Evolutionary conservation across 2,113 vertebrate species (phyloP).

Genomic region (Nothobranchius kuhntae): DNA sequence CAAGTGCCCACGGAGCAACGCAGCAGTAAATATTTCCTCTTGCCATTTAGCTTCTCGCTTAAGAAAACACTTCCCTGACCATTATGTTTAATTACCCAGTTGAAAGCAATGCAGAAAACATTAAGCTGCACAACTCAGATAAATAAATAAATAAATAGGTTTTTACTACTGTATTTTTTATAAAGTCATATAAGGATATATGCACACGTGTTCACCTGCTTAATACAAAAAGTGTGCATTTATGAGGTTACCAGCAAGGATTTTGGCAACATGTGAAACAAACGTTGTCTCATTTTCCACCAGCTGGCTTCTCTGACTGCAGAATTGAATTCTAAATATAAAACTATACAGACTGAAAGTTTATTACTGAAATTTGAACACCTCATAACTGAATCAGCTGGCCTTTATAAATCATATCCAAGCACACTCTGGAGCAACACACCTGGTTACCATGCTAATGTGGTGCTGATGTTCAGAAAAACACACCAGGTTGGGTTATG

Average conservation of each 20-base stretch:
- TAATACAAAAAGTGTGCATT: not conserved
- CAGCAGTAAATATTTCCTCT: constrained; percentile 39
- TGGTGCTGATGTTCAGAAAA: constrained; percentile 23
- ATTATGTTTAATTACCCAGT: constrained; percentile 45
- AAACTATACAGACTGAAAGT: constrained; percentile 21
- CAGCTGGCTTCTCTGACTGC: no score
- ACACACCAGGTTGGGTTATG: constrained; percentile 31
- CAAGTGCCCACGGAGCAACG: constrained; percentile 38
- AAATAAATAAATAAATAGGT: not conserved
- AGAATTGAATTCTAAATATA: no score
- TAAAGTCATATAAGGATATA: not conserved
- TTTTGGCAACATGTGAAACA: no score
- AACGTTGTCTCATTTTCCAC: no score
- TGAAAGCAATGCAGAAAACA: constrained; percentile 31
- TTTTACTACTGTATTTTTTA: not conserved
- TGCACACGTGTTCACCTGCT: not conserved
- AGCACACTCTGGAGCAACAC: not conserved
- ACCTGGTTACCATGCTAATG: constrained; percentile 39
- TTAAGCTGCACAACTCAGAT: not conserved
- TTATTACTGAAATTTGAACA: constrained; percentile 36
- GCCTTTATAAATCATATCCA: constrained; percentile 28
- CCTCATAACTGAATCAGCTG: constrained; percentile 27
- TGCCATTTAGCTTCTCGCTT: constrained; percentile 45
- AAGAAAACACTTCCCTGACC: constrained; percentile 35
- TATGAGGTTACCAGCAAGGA: not conserved